phyloP scores from a whole-genome alignment of 2,888 invertebrate genomes.

The Eutolmus rufibarbis region DNA sequence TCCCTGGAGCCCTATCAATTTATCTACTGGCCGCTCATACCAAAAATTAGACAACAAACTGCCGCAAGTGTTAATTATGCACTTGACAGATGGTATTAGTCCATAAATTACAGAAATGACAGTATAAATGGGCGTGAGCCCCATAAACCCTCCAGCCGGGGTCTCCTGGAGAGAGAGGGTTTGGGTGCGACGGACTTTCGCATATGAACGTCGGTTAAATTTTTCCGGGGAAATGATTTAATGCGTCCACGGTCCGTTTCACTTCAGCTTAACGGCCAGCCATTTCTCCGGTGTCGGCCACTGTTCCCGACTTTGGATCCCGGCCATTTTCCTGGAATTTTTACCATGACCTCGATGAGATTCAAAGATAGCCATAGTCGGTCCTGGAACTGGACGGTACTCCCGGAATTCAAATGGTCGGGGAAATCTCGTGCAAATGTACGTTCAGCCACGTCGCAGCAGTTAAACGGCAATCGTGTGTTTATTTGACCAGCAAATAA shows the following conservation, averaged over 20 bases:
- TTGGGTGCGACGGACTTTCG: neutral
- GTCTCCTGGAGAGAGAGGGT: neutral
- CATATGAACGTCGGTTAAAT: conserved; percentile 24
- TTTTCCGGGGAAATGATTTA: conserved; percentile 44
- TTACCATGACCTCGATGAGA: conserved; percentile 23
- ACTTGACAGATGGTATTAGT: conserved; percentile 48
- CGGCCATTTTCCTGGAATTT: conserved; percentile 32
- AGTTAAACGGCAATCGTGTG: conserved; percentile 38
- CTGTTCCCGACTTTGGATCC: conserved; percentile 11
- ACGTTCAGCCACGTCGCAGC: conserved; percentile 28
- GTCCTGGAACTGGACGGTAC: neutral
- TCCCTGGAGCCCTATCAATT: neutral
- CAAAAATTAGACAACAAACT: conserved; percentile 43
- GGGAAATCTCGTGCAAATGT: neutral
- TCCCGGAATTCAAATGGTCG: neutral
- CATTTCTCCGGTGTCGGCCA: conserved; percentile 15
- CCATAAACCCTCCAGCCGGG: neutral
- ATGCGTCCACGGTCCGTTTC: conserved; percentile 38
- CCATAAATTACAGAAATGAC: conserved; percentile 45
- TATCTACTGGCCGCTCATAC: conserved; percentile 5
- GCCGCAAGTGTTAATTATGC: conserved; percentile 48
- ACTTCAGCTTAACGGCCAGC: conserved; percentile 15
- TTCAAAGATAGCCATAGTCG: conserved; percentile 15
- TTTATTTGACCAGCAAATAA: conserved; percentile 44
- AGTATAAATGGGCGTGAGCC: conserved; percentile 41